These are phyloP conservation scores for Nothocercus julius DNA, from an alignment of 2,113 vertebrate genomes.

Conservation along the genomic window DNA sequence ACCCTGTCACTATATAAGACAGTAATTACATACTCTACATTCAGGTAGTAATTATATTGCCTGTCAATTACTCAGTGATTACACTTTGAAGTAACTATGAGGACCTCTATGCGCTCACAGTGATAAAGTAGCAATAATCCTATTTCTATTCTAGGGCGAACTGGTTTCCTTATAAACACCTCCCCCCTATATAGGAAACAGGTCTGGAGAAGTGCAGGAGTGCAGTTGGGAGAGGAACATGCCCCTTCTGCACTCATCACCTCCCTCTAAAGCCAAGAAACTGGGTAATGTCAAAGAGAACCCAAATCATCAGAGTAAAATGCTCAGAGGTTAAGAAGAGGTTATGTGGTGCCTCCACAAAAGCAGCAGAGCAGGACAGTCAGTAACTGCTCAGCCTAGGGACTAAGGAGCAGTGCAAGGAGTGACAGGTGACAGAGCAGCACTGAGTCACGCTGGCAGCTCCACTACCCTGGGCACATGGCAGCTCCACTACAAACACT, in stretches of 20 bases:
- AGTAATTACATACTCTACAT: conserved; percentile 37
- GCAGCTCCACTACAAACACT: background rate
- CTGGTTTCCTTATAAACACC: background rate
- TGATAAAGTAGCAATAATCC: conserved; percentile 6
- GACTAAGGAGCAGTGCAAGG: background rate
- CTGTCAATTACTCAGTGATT: conserved; percentile 38
- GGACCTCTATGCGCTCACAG: background rate
- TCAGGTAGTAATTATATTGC: conserved; percentile 59
- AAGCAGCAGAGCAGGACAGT: background rate
- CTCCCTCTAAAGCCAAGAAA: background rate
- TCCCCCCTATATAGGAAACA: background rate
- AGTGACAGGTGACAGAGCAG: fast-evolving
- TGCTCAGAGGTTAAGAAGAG: background rate
- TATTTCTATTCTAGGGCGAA: background rate
- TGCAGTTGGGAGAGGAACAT: fast-evolving
- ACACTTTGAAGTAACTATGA: conserved; percentile 19
- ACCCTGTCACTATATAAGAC: conserved; percentile 21
- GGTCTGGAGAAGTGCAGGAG: background rate
- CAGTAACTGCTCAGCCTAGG: background rate
- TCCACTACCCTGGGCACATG: background rate
- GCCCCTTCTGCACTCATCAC: background rate
- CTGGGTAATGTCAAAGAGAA: background rate
- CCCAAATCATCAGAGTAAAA: background rate
- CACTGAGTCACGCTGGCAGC: background rate
- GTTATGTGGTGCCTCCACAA: background rate